Percentiles rank a stretch among this genome's conserved stretches.
Evolutionary conservation across 2,113 vertebrate species (phyloP).

Genomic region (Asarcornis scutulata): DNA sequence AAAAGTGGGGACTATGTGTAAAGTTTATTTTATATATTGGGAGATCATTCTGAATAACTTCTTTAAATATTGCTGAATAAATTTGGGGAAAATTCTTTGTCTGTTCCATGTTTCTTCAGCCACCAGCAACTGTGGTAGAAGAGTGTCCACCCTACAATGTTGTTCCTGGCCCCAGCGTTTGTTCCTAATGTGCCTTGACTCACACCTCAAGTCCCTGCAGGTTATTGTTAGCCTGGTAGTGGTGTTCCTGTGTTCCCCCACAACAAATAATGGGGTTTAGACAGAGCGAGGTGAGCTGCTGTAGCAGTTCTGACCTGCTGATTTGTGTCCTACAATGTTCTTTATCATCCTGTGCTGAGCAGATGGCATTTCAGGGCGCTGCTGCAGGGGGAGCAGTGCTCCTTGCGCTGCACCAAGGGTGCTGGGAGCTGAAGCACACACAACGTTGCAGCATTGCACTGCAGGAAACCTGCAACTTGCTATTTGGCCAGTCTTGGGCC

Average conservation of each 20-base stretch:
- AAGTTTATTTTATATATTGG: conserved; percentile 17
- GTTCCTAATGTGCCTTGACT: background rate
- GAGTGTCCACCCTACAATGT: background rate
- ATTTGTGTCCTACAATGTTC: background rate
- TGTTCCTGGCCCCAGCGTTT: background rate
- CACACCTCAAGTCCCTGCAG: background rate
- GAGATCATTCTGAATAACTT: background rate
- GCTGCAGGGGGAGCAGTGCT: background rate
- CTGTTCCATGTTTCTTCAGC: background rate
- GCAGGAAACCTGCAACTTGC: background rate
- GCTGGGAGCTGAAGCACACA: background rate
- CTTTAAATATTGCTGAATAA: background rate
- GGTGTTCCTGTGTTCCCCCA: background rate
- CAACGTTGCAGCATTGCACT: fast-evolving
- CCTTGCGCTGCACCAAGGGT: background rate
- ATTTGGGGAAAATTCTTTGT: background rate
- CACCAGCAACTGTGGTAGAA: too few species aligned
- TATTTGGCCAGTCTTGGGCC: fast-evolving
- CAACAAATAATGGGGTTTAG: background rate
- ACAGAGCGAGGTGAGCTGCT: background rate
- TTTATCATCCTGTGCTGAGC: background rate
- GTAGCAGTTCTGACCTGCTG: background rate
- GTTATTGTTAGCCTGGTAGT: too few species aligned
- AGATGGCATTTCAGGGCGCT: background rate
- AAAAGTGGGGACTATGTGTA: background rate